Conservation (phyloP, 2,888 invertebrate genomes). For the Sinopyrophorus schimmeli region DNA sequence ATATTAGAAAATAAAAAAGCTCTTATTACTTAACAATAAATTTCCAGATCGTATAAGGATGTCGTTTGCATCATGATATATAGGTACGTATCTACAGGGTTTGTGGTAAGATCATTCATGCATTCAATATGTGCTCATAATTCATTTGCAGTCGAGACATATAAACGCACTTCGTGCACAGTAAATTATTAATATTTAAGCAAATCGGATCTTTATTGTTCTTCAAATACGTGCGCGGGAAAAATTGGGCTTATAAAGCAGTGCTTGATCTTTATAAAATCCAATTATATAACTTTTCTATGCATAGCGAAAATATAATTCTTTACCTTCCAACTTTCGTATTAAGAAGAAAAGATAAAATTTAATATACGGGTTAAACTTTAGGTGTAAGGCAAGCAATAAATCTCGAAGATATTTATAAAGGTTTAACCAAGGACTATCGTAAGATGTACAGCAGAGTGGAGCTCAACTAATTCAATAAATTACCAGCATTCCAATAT, state of each 20-base stretch:
- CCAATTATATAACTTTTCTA: too few species aligned
- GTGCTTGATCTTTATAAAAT: too few species aligned
- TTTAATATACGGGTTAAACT: background rate
- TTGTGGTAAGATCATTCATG: conserved; percentile 8
- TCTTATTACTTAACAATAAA: too few species aligned
- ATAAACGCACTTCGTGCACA: conserved; percentile 2
- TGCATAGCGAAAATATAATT: too few species aligned
- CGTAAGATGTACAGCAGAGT: conserved; percentile 1
- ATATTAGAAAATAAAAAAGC: too few species aligned
- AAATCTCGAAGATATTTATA: conserved; percentile 8
- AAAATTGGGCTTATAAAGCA: too few species aligned
- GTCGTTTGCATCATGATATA: conserved; percentile 12
- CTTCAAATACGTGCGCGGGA: too few species aligned
- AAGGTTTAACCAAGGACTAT: conserved; percentile 3
- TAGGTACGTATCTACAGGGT: too few species aligned
- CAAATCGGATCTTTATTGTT: too few species aligned
- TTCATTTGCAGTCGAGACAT: conserved; percentile 8
- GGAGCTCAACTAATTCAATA: conserved; percentile 7
- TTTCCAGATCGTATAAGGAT: too few species aligned
- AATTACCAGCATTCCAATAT: conserved; percentile 5
- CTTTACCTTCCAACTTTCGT: too few species aligned
- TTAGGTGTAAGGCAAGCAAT: conserved; percentile 6
- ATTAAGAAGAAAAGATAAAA: too few species aligned
- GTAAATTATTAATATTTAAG: conserved; percentile 6
- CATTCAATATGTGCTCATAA: conserved; percentile 9